Evolutionary conservation across 2,113 vertebrate genomes (phyloP), one percentile per base, ranked within the genome.

Genomic region (Ivindomyrus marchei): DNA sequence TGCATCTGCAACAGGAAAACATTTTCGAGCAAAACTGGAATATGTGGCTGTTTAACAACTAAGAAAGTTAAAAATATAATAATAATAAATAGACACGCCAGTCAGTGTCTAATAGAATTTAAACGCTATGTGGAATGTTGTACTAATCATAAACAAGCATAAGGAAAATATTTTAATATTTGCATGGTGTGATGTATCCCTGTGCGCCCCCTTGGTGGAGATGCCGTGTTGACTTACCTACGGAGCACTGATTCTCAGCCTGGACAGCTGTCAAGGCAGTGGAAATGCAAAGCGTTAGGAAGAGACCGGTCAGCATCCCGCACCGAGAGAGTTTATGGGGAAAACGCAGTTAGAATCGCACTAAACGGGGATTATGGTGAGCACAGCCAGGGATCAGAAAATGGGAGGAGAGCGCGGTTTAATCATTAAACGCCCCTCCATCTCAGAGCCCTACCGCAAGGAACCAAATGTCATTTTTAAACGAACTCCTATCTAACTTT

Each of bases 271-370:
- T 42, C 36, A 42, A 39, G 36, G 17, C 36, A 42, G 74, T 4
- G 74, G 15, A 80, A 19, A 80, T 36, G 74, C 45, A 85, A 47
- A 85, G 87, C 85, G 94, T 88, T 66, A 97, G 84, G 53, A 96
- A 89, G 84, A 96, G 19, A 85, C 87, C 91, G 27, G 46, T 90
- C 93, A 95, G 93, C 97, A 98, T 98, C 92, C 93, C 86, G 89
- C 89, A 89, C 70, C 92, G 19, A 36, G 91, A 92, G 53, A 74
- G 91, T 92, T 94, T 93, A 91, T 90, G 90, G 89, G 91, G 89
- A 58, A 91, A 84, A 85, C 91, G 62, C 42, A 77, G 89, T 46
- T 53, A 90, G 56, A 89, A 19, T 83, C 91, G 93, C 93, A 58
- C 15, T 94, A 95, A 95, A 94, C 90, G 94, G 92, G 91, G 92